These are phyloP conservation scores for Bryconaethiops microstoma DNA, from an alignment of 2,797 vertebrate genomes.

Conservation along the genomic window DNA sequence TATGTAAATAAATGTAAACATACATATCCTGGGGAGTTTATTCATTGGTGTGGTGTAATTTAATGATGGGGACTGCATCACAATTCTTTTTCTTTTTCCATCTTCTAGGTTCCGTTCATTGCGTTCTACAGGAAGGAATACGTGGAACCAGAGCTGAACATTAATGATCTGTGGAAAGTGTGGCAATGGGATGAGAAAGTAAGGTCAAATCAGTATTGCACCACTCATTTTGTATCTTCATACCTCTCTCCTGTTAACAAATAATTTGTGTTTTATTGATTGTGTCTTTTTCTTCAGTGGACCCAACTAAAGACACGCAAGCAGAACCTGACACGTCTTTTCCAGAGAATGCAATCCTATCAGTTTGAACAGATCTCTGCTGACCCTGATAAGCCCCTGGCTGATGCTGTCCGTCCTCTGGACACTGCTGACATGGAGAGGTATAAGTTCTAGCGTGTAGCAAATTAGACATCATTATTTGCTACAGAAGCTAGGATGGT, in stretches of 20 bases:
- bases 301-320: conserved; percentile 95
- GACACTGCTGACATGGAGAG: conserved; percentile 97
- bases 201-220: conserved; percentile 43
- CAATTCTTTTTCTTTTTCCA: neutral
- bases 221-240: neutral
- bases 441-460: conserved; percentile 63
- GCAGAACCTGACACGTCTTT: conserved; percentile 94
- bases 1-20: too few relatives aligned
- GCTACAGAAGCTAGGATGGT: neutral
- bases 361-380: conserved; percentile 98
- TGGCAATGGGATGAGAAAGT: conserved; percentile 99
- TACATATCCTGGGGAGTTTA: too few relatives aligned
- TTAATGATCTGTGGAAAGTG: conserved; percentile 97
- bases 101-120: conserved; percentile 92
- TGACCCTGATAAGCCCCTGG: conserved; percentile 96
- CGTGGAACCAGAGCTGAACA: conserved; percentile 97
- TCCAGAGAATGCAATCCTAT: conserved; percentile 98
- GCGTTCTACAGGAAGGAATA: conserved; percentile 99
- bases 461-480: neutral
- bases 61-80: neutral
- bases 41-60: neutral
- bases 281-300: conserved; percentile 80
- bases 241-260: neutral
- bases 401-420: conserved; percentile 93
- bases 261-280: neutral